Base-by-base conservation (phyloP, 2,113 vertebrate genomes). In the Alexandromys fortis region DNA sequence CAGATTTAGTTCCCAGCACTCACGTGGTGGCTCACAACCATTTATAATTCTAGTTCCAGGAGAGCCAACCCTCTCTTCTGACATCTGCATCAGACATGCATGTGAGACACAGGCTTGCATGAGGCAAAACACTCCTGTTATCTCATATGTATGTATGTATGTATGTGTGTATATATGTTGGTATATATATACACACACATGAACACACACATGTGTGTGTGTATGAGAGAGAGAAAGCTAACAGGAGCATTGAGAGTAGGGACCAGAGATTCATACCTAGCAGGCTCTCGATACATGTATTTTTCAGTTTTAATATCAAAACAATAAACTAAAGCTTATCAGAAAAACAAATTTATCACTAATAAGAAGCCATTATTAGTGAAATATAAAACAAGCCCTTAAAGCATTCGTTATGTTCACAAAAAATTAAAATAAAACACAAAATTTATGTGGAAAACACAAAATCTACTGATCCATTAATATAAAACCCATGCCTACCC, bases 291-390 rank as follows among this genome's bases (percentile, higher is more conserved):
- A 58, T 75, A 94, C 96, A 94, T 61, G 70, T 19, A 96, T 82
- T 13, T 87, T n/a, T 86, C 30, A 78, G 68, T n/a, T 67, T 94
- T 86, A 91, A 92, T 92, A 81, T 19, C 28, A 86, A 95, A 90
- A 78, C 67, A 55, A 92, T 92, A 94, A 93, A 86, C 33, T 47
- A 55, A 19, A 96, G 58, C 70, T 85, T 90, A 30, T 88, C 49
- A 85, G 70, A 35, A 96, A 49, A 90, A 96, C 55, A 76, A 95
- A 96, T 86, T 47, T 35, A 68, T 68, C 63, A 86, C 47, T 94
- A 94, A 86, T 82, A 94, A 90, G 90, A 61, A 94, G 86, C 58
- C 42, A 92, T 92, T 94, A 89, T 92, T 83, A 96, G 38, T 89
- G 30, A 96, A 96, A 78, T 86, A 67, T 73, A 86, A 65, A 35